phyloP scores from a whole-genome alignment of 2,888 invertebrate genomes.

The Napeogenes inachia region DNA sequence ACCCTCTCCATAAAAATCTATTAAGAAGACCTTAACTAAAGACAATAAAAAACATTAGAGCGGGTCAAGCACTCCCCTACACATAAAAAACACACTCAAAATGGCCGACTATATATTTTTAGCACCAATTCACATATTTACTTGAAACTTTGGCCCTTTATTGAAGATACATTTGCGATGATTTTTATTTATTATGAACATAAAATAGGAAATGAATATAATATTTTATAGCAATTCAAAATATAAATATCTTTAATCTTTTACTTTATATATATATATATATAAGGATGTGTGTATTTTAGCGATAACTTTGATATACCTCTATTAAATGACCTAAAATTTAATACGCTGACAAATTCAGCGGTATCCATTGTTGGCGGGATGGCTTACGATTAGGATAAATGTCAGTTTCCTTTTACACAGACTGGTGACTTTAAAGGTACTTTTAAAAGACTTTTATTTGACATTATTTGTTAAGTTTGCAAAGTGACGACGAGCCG shows the following conservation, averaged over 20 bases:
- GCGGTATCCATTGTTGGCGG: slow-evolving; percentile 15
- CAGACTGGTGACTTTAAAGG: slow-evolving; percentile 58
- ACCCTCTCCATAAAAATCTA: slow-evolving; percentile 25
- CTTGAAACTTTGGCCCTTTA: neutral
- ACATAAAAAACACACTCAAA: slow-evolving; percentile 1
- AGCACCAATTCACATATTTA: neutral
- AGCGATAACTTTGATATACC: no score
- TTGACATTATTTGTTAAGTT: slow-evolving; percentile 25
- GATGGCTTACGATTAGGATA: slow-evolving; percentile 50
- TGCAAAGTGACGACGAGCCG: slow-evolving; percentile 17
- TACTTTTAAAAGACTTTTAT: slow-evolving; percentile 23
- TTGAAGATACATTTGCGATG: no score
- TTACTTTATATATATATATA: no score
- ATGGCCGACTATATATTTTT: neutral
- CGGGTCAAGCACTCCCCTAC: slow-evolving; percentile 31
- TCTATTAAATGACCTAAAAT: neutral
- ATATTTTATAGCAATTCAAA: no score
- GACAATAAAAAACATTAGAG: slow-evolving; percentile 44
- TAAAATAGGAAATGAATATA: no score
- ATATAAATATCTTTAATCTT: no score
- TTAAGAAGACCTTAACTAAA: slow-evolving; percentile 28
- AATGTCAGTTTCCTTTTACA: slow-evolving; percentile 57
- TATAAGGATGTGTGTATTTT: no score
- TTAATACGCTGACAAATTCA: slow-evolving; percentile 4
- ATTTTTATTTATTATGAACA: no score